Evolutionary conservation across 2,113 vertebrate species (phyloP).

Genomic region (Tylochromis polylepis): DNA sequence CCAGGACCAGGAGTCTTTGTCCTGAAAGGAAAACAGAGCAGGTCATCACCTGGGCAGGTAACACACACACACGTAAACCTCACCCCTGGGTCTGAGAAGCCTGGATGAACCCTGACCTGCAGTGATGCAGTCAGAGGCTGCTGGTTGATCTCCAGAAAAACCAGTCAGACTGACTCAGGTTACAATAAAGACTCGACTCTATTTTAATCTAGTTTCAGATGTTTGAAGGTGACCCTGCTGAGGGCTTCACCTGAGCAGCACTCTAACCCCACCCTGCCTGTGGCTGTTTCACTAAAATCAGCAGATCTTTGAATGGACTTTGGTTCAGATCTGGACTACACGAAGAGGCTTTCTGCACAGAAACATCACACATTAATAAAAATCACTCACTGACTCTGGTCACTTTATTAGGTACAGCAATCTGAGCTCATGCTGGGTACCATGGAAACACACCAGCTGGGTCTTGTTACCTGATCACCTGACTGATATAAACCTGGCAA

Average conservation of each 20-base stretch:
- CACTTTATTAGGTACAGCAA: not conserved
- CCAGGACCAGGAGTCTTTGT: constrained; percentile 98
- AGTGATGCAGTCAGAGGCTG: not conserved
- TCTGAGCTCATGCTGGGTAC: not conserved
- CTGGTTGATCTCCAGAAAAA: not conserved
- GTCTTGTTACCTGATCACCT: not conserved
- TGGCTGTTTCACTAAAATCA: not conserved
- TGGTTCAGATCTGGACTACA: not conserved
- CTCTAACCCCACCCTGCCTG: too few relatives aligned
- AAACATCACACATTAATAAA: not conserved
- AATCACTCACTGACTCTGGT: not conserved
- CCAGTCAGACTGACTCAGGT: not conserved
- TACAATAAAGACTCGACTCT: accelerated
- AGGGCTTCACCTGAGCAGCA: not conserved
- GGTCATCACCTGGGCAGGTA: not conserved
- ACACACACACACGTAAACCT: not conserved
- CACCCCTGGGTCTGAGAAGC: not conserved
- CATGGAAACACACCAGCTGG: accelerated
- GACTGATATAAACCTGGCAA: not conserved
- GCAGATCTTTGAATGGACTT: not conserved
- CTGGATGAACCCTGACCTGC: accelerated
- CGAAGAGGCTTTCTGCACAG: not conserved
- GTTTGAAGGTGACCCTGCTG: accelerated
- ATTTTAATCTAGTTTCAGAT: accelerated
- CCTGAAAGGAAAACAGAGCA: constrained; percentile 58